Evolutionary conservation across 2,113 vertebrate genomes (phyloP).

Genomic region (Actenoides lindsayi): DNA sequence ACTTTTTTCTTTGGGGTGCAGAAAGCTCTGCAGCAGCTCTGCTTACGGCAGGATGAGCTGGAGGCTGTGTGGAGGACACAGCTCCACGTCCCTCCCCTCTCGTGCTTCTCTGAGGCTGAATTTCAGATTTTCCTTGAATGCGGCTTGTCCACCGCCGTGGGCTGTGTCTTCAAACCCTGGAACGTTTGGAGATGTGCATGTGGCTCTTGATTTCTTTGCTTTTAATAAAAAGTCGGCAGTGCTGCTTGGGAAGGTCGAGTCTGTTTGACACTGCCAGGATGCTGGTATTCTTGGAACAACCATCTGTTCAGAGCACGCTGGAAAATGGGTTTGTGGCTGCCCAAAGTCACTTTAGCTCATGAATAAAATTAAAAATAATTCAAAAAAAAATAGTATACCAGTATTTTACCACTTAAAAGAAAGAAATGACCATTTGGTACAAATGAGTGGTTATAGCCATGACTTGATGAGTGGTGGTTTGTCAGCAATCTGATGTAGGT

Average conservation of each 20-base stretch:
- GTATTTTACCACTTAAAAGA: background rate
- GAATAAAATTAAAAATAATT: background rate
- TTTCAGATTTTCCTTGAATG: background rate
- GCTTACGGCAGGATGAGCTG: background rate
- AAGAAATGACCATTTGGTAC: slow-evolving; percentile 5
- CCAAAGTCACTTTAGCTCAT: slow-evolving; percentile 46
- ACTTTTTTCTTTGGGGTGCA: background rate
- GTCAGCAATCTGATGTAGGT: background rate
- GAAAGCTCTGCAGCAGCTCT: background rate
- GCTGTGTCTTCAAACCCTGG: background rate
- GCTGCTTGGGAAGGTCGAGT: slow-evolving; percentile 39
- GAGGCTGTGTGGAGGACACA: background rate
- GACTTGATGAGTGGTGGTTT: background rate
- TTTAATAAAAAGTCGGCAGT: background rate
- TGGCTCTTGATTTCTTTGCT: background rate
- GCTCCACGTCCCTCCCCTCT: background rate
- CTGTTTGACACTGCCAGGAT: slow-evolving; percentile 34
- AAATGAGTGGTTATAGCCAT: background rate
- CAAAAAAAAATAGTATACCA: background rate
- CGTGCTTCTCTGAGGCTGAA: background rate
- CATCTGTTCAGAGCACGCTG: slow-evolving; percentile 42
- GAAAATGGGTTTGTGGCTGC: slow-evolving; percentile 50
- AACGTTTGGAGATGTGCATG: fast-evolving
- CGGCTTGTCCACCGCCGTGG: fast-evolving
- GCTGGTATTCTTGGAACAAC: slow-evolving; percentile 52